These are phyloP conservation scores for Cheilosia scutellata DNA, from an alignment of 2,888 invertebrate genomes.

Conservation along the genomic window DNA sequence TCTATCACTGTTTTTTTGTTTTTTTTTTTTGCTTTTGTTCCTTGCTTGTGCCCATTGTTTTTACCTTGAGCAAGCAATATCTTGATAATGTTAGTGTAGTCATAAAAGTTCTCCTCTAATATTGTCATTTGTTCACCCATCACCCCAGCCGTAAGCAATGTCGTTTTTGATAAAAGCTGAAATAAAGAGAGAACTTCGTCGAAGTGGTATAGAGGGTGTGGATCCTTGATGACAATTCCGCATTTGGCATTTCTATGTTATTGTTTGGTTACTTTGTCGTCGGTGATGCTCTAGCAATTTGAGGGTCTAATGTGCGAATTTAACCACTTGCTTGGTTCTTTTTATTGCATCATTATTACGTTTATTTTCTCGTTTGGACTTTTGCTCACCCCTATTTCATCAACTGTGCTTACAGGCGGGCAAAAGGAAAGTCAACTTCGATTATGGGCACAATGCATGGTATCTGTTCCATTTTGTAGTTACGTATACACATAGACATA, in stretches of 20 bases:
- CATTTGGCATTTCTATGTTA: conserved; percentile 25
- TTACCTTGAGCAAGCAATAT: conserved; percentile 40
- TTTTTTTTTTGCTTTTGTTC: conserved; percentile 9
- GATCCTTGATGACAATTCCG: conserved; percentile 44
- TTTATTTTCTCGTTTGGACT: conserved; percentile 53
- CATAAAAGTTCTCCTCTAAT: conserved; percentile 53
- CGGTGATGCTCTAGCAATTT: conserved; percentile 32
- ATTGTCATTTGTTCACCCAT: conserved; percentile 50
- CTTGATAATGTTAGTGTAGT: conserved; percentile 28
- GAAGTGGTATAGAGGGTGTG: conserved; percentile 8
- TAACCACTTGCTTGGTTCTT: conserved; percentile 56
- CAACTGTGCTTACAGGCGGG: conserved; percentile 15
- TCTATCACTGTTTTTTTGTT: background rate
- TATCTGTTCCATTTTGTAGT: conserved; percentile 28
- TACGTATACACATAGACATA: too few species aligned
- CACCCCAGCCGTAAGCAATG: conserved; percentile 35
- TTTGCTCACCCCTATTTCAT: conserved; percentile 19
- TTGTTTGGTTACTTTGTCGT: conserved; percentile 29
- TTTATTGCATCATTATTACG: conserved; percentile 51
- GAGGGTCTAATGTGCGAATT: conserved; percentile 47
- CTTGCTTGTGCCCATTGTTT: conserved; percentile 25
- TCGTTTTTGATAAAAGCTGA: conserved; percentile 40
- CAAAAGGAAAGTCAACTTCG: conserved; percentile 26
- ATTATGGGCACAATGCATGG: conserved; percentile 12
- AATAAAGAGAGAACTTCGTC: conserved; percentile 29